Base-by-base conservation (phyloP, 2,888 invertebrate genomes). In the Hanleya hanleyi region DNA sequence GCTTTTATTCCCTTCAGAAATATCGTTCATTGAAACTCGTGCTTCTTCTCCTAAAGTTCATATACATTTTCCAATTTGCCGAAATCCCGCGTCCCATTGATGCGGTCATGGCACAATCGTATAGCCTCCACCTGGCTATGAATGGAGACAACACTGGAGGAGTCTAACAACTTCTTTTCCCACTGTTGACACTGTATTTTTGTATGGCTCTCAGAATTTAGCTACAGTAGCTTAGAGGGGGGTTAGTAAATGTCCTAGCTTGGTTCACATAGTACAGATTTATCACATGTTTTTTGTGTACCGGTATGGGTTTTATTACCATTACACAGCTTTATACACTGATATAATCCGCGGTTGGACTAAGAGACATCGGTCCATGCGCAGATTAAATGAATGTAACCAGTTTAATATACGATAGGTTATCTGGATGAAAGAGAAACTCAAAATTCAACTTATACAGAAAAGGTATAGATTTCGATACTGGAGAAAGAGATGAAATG, bases 61-160 rank as follows among this genome's bases (percentile, higher is more conserved):
- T 57, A 29, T 57, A 26, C 57, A 57, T 57, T 57, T 57, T 57
- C 32, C 57, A 57, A 57, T 57, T 57, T 57, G 26, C 22, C 29
- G 32, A 57, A 57, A 57, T 57, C 57, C 57, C 57, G 22, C 12
- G 22, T 29, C 32, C 29, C 9, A 57, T 57, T 57, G 57, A 57
- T 29, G 15, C 22, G 22, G 57, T 22, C 57, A 57, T 57, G 57
- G 57, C 18, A 26, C 57, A 26, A 29, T 32, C 29, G 29, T n/a
- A n/a, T 15, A 29, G 22, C 29, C 29, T 29, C 22, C 57, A 57
- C 57, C 57, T 57, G 57, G 57, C 22, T 22, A 29, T 57, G 57
- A 57, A 57, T 29, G 9, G 57, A 18, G 29, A 57, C 57, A 57
- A 32, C n/a, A 57, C 18, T 22, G 22, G 32, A 32, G 57, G 5